A percentile compares a stretch with the other conserved stretches of the same genome.
These are phyloP conservation scores for Colletes gigas DNA, from an alignment of 1,140 invertebrate genomes.

Conservation along the genomic window DNA sequence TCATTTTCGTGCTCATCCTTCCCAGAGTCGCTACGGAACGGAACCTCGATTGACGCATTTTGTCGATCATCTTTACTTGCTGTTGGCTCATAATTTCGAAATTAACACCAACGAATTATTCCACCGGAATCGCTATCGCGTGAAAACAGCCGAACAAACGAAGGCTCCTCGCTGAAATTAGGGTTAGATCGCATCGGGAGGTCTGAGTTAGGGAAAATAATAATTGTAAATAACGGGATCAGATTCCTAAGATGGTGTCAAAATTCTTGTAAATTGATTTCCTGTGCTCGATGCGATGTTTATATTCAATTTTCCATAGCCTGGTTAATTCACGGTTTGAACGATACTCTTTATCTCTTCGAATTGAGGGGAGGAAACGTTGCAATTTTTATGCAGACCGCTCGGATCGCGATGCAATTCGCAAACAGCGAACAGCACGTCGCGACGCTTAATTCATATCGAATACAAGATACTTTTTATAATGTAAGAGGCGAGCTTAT, in stretches of 20 bases:
- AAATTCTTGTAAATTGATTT: neutral
- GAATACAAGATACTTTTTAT: neutral
- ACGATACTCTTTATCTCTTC: neutral
- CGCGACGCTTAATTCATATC: neutral
- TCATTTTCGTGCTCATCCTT: neutral
- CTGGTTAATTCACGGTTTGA: neutral
- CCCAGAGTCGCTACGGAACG: too few relatives aligned
- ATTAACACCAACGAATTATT: neutral
- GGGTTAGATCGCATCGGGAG: slow-evolving; percentile 5
- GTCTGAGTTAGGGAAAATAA: neutral
- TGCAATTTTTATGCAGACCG: too few relatives aligned
- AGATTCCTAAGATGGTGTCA: too few relatives aligned
- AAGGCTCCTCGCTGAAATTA: neutral
- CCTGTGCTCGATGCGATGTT: neutral
- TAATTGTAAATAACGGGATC: slow-evolving; percentile 8
- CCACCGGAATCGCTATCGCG: neutral
- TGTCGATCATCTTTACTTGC: slow-evolving; percentile 13
- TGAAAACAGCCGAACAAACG: slow-evolving; percentile 24
- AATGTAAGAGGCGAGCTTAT: too few relatives aligned
- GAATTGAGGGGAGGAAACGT: too few relatives aligned
- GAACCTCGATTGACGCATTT: too few relatives aligned
- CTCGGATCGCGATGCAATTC: neutral
- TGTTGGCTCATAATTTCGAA: slow-evolving; percentile 26
- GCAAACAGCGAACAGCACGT: neutral
- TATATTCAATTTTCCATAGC: neutral